These are phyloP conservation scores for Rotaria socialis DNA, from an alignment of 2,888 invertebrate species.

Conservation along the genomic window DNA sequence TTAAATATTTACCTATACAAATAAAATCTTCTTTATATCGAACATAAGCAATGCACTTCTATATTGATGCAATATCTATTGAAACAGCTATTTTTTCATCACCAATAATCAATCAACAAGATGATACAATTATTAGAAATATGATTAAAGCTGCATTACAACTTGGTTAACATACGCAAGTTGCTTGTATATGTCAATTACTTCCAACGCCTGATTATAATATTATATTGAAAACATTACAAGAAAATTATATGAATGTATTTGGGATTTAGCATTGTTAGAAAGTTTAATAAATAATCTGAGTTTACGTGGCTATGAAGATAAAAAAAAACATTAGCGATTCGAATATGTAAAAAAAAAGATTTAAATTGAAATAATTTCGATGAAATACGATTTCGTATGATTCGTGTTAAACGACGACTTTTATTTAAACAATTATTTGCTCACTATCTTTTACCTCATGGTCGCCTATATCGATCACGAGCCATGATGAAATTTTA, in stretches of 20 bases:
- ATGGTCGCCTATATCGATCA: conserved; percentile 29
- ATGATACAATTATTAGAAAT: background rate
- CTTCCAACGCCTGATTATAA: conserved; percentile 1
- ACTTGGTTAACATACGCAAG: conserved; percentile 27
- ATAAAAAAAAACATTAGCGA: conserved; percentile 28
- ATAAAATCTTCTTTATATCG: conserved; percentile 8
- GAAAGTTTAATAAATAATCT: conserved; percentile 36
- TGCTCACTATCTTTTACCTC: conserved; percentile 25
- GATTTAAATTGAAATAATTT: conserved; percentile 23
- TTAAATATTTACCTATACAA: conserved; percentile 8
- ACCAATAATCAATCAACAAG: background rate
- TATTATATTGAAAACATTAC: conserved; percentile 36
- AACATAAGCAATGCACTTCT: background rate
- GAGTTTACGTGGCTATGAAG: conserved; percentile 2
- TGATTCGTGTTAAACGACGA: background rate
- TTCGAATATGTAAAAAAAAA: conserved; percentile 33
- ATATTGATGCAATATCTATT: background rate
- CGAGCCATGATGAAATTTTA: background rate
- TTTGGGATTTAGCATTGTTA: conserved; percentile 43
- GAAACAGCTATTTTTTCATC: background rate
- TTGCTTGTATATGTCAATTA: conserved; percentile 34
- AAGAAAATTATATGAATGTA: conserved; percentile 35
- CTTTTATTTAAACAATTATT: conserved; percentile 11
- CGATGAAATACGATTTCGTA: background rate
- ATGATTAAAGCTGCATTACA: conserved; percentile 24